Base-by-base conservation (phyloP, 2,888 invertebrate species). In the Leistus spinibarbis region DNA sequence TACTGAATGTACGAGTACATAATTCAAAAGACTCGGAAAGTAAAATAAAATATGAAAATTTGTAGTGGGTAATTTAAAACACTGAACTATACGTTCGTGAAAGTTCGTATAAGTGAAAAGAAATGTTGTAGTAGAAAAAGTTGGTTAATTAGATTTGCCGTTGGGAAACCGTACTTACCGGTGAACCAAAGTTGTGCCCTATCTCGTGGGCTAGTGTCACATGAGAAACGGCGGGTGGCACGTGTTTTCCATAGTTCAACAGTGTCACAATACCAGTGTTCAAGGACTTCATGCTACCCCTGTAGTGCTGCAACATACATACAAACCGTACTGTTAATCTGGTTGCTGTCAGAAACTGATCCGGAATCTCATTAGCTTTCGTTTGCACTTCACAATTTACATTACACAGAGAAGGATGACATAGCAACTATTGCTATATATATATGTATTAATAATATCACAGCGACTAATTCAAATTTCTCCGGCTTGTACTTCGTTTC, bases 181-280 rank as follows among this genome's bases (percentile, higher is more conserved):
- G 97, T 69, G 97, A 97, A 78, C 99, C 99, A 84, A 99, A 99
- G 87, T 99, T 99, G 87, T 99, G 99, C 75, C 99, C 99, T 82
- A 99, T 97, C 89, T 99, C 99, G 87, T 99, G 99, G 16, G 99
- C 99, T 79, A 99, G 90, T 2, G 99, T 99, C 79, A 99, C 95
- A 86, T 98, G 98, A 10, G 97, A 97, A 62, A 99, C 98, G 69
- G 98, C 96, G n/a, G 98, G 96, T 76, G 98, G 97, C 77, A 99
- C 98, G 86, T 97, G 95, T 86, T 97, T 97, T 76, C 98, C 98
- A 87, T 99, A 99, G 88, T 99, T 99, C 78, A 99, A 88, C 78
- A 98, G 88, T 24, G 99, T 99, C 77, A 99, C 97, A 82, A 99
- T 98, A 76, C 99, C 99, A 0, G 99, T 99, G 88, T 99, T 99